Evolutionary conservation across 2,797 vertebrate genomes (phyloP).

Genomic region (Botia kubotai): DNA sequence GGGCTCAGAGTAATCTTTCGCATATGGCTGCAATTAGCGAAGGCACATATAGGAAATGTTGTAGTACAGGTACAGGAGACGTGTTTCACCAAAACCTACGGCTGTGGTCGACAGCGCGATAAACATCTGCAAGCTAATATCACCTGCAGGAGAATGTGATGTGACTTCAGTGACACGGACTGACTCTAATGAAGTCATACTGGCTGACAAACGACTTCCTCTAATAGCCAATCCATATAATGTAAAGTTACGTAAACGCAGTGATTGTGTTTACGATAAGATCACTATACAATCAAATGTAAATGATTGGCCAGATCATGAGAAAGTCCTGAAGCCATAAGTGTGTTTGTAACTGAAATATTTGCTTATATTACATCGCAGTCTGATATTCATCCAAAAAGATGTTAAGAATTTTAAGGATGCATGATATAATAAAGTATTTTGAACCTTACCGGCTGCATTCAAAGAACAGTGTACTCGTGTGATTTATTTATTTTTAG

Average conservation of each 20-base stretch:
- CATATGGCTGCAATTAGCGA: conserved; percentile 36
- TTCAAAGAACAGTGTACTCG: neutral
- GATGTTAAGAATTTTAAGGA: neutral
- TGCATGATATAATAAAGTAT: neutral
- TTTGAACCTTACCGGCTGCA: neutral
- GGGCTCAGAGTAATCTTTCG: neutral
- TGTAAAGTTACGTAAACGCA: neutral
- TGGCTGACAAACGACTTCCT: neutral
- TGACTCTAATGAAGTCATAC: conserved; percentile 8
- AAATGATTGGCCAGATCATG: neutral
- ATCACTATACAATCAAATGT: neutral
- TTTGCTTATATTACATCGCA: neutral
- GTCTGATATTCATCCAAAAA: neutral
- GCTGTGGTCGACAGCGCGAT: conserved; percentile 8
- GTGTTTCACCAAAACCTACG: conserved; percentile 22
- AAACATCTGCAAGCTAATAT: conserved; percentile 19
- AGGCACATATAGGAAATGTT: conserved; percentile 7
- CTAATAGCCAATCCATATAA: neutral
- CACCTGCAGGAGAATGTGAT: conserved; percentile 1
- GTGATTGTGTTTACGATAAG: neutral
- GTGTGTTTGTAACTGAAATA: neutral
- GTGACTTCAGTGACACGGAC: neutral
- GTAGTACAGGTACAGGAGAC: conserved; percentile 29
- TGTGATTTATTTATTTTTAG: neutral
- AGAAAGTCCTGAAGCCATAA: neutral